phyloP scores from a whole-genome alignment of 2,113 vertebrate species.

The Corvus hawaiiensis region DNA sequence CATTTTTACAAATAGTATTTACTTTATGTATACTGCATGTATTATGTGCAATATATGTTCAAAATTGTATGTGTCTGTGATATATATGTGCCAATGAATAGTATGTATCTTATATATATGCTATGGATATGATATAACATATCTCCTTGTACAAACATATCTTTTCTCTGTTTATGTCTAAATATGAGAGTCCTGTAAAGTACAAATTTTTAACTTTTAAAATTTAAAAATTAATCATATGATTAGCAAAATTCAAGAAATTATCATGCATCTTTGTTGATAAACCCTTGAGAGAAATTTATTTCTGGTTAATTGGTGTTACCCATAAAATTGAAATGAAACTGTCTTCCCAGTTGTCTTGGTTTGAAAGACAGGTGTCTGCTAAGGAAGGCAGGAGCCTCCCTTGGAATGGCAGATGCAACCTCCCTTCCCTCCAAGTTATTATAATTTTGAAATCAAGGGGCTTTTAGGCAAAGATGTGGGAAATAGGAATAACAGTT shows the following conservation, averaged over 20 bases:
- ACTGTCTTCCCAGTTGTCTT: neutral
- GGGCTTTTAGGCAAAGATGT: too few relatives aligned
- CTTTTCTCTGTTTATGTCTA: neutral
- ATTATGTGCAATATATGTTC: neutral
- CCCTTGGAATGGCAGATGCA: too few relatives aligned
- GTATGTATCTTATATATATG: too few relatives aligned
- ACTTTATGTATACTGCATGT: fast-evolving
- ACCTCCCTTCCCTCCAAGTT: too few relatives aligned
- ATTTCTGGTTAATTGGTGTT: neutral
- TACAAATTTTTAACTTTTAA: neutral
- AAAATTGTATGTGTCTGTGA: neutral
- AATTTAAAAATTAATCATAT: neutral
- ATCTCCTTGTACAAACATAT: neutral
- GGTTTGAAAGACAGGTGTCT: too few relatives aligned
- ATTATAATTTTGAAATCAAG: too few relatives aligned
- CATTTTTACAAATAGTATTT: neutral
- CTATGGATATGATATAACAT: neutral
- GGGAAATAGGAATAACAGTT: too few relatives aligned
- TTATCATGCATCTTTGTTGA: neutral
- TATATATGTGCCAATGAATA: neutral
- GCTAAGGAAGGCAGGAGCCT: too few relatives aligned
- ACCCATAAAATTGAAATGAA: neutral
- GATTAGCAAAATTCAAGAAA: neutral
- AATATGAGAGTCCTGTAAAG: neutral
- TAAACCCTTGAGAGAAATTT: neutral